These are phyloP conservation scores for Nematolebias whitei DNA, from an alignment of 2,113 vertebrate genomes.

Conservation along the genomic window DNA sequence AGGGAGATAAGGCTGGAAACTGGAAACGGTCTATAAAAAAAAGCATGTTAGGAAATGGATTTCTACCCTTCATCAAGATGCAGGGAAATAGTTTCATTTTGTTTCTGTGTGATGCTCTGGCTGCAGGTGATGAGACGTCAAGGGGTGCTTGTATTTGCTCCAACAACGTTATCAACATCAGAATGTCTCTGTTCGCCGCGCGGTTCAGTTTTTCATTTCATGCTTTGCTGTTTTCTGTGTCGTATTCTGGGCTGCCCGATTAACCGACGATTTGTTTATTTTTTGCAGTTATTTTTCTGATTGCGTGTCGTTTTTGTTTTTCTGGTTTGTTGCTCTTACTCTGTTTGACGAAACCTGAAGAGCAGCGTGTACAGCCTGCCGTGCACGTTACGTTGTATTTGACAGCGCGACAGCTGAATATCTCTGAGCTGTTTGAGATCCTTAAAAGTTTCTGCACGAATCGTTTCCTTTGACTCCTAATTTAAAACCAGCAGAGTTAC, in stretches of 20 bases:
- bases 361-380: slow-evolving; percentile 6
- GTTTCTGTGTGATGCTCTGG: slow-evolving; percentile 3
- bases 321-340: slow-evolving; percentile 8
- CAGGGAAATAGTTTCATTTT: slow-evolving; percentile 28
- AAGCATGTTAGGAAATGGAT: slow-evolving; percentile 27
- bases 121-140: slow-evolving; percentile 11
- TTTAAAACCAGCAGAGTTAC: too few relatives aligned
- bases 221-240: slow-evolving; percentile 27
- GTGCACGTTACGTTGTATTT: slow-evolving; percentile 26
- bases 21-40: slow-evolving; percentile 27
- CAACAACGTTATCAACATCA: slow-evolving; percentile 23
- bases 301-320: neutral
- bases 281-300: slow-evolving; percentile 8
- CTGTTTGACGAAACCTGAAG: slow-evolving; percentile 19
- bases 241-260: slow-evolving; percentile 18
- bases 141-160: slow-evolving; percentile 17
- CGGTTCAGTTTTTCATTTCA: slow-evolving; percentile 19
- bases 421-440: too few relatives aligned
- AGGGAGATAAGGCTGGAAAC: slow-evolving; percentile 20
- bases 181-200: neutral
- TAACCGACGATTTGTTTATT: slow-evolving; percentile 20
- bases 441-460: too few relatives aligned
- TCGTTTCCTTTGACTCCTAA: too few relatives aligned
- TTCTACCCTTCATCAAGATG: slow-evolving; percentile 40
- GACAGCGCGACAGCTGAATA: neutral